Evolutionary conservation across 2,888 invertebrate species (phyloP), one percentile per base, ranked within the genome.

Genomic region (Eupithecia exiguata): DNA sequence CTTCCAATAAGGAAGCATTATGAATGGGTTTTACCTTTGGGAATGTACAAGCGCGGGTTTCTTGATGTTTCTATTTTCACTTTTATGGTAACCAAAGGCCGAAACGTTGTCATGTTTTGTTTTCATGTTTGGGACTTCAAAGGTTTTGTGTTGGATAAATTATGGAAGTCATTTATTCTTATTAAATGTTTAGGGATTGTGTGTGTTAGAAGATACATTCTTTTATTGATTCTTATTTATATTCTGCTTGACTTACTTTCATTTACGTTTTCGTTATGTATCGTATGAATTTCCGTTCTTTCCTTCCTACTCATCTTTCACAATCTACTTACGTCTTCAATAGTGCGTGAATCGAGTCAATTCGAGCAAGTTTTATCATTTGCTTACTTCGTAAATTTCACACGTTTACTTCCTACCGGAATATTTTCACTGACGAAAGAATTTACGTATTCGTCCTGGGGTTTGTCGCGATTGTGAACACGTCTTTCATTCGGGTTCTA

Each of bases 51-150:
- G 16, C 16, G 18, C 40, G 66, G 38, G 58, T 1, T 49, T 46
- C 68, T 25, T 68, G 71, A 72, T 68, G 36, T 72, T 68, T 62
- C 71, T 68, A 49, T 72, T 72, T 72, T 38, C 16, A 68, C 25
- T 66, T 21, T 25, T 53, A 71, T 65, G 30, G 38, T 36, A 18
- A n/a, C 40, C 40, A 12, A 25, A 9, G 16, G 21, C 35, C 58
- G 58, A 58, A 40, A 61, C 43, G 35, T 35, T 53, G 30, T 25
- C 63, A 49, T 49, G 63, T 65, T 65, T 70, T 36, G 70, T 70
- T 70, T 70, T 70, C 21, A 36, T 38, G 53, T 70, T 49, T 53
- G 25, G 9, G 36, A 73, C 70, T 68, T 76, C 71, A 74, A 72
- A 76, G 71, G 63, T 40, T 66, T 40, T 40, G 4, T 66, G 38